These are phyloP conservation scores for Reinhardtius hippoglossoides DNA, from an alignment of 2,113 vertebrate genomes.

Conservation along the genomic window DNA sequence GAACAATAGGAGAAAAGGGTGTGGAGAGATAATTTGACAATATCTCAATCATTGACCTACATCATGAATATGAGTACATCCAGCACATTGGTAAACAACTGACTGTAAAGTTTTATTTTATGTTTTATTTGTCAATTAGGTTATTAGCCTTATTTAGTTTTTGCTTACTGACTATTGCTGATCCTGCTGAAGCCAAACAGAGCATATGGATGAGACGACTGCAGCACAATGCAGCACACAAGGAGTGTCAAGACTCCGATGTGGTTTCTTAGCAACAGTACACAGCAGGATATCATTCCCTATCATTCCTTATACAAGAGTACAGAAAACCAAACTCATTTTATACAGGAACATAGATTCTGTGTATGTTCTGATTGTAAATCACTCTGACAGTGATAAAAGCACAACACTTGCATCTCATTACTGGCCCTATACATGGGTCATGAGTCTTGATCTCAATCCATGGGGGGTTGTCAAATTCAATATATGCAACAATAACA, in stretches of 20 bases:
- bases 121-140: neutral
- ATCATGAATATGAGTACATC: neutral
- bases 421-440: no score
- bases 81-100: neutral
- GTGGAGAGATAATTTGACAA: neutral
- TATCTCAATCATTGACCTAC: neutral
- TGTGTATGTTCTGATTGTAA: neutral
- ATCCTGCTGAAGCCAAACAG: constrained; percentile 17
- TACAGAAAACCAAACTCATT: neutral
- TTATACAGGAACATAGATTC: constrained; percentile 5
- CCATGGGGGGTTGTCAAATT: neutral
- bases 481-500: neutral
- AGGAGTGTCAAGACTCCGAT: constrained; percentile 39
- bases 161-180: neutral
- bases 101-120: neutral
- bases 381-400: neutral
- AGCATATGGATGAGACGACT: constrained; percentile 45
- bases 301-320: constrained; percentile 1
- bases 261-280: constrained; percentile 71
- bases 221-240: constrained; percentile 55
- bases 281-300: constrained; percentile 44
- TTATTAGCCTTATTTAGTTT: constrained; percentile 1
- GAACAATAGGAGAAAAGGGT: neutral
- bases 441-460: no score
- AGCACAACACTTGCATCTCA: neutral